These are phyloP conservation scores for Lasioglossum figueresi DNA, from an alignment of 2,888 invertebrate genomes.

Conservation along the genomic window DNA sequence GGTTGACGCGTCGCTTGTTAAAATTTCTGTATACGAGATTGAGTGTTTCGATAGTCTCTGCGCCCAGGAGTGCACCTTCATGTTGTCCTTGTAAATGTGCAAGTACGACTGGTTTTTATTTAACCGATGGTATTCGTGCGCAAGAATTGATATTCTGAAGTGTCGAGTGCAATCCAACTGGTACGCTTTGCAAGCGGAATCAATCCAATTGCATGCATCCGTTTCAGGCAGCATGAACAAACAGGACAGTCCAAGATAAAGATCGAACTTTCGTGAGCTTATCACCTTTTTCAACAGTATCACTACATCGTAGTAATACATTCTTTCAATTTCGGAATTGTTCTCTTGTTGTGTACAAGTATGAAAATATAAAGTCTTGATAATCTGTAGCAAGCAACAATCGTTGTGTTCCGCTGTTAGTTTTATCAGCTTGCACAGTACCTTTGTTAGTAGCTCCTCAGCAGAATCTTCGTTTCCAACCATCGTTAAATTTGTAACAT, in stretches of 20 bases:
- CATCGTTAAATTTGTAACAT: neutral
- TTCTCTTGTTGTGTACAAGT: conserved; percentile 26
- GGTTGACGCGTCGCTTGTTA: conserved; percentile 71
- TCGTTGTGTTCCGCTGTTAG: conserved; percentile 73
- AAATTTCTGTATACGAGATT: conserved; percentile 79
- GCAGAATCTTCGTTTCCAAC: conserved; percentile 5
- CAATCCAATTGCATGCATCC: conserved; percentile 74
- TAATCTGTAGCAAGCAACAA: conserved; percentile 71
- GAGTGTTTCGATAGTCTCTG: conserved; percentile 76
- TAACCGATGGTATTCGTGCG: conserved; percentile 75
- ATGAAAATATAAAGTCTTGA: conserved; percentile 69
- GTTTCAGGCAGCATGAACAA: conserved; percentile 77
- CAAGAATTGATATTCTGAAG: conserved; percentile 73
- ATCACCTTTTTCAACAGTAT: conserved; percentile 81
- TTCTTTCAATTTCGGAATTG: conserved; percentile 66
- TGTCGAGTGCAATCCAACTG: conserved; percentile 71
- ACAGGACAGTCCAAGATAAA: conserved; percentile 79
- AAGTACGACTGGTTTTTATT: conserved; percentile 60
- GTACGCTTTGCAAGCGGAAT: conserved; percentile 49
- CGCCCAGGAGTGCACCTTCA: conserved; percentile 78
- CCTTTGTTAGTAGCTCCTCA: conserved; percentile 35
- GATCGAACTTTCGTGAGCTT: conserved; percentile 79
- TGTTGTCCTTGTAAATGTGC: conserved; percentile 68
- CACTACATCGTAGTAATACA: conserved; percentile 73
- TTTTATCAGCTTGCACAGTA: conserved; percentile 49